A percentile compares a stretch with the other conserved stretches of the same genome.
Evolutionary conservation across 2,888 invertebrate species (phyloP).

Genomic region (Atethmia centrago): DNA sequence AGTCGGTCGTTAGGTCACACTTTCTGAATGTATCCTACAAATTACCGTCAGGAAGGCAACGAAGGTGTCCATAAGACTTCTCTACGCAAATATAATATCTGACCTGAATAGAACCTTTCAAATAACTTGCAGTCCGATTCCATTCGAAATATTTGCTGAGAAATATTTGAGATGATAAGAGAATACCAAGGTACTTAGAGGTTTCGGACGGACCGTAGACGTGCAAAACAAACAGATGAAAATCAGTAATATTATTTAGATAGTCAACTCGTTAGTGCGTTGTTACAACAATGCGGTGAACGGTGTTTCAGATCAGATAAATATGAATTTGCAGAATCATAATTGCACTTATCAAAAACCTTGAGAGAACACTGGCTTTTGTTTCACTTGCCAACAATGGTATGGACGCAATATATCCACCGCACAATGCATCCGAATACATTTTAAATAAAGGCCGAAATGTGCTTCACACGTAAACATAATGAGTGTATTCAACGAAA

Average conservation of each 20-base stretch:
- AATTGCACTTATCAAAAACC: constrained; percentile 77
- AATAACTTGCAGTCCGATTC: constrained; percentile 2
- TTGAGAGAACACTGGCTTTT: constrained; percentile 77
- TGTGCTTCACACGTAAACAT: constrained; percentile 72
- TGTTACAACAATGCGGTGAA: constrained; percentile 58
- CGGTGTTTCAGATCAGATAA: constrained; percentile 73
- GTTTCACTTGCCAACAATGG: constrained; percentile 77
- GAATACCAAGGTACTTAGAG: constrained; percentile 5
- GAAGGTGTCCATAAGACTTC: background rate
- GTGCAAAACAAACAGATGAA: constrained; percentile 28
- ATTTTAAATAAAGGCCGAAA: constrained; percentile 73
- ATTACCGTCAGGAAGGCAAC: constrained; percentile 17
- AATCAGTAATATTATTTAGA: constrained; percentile 30
- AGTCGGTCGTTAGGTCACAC: constrained; percentile 5
- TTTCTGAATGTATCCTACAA: constrained; percentile 9
- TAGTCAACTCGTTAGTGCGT: constrained; percentile 31
- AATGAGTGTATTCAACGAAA: constrained; percentile 65
- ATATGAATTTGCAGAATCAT: constrained; percentile 73
- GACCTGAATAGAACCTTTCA: background rate
- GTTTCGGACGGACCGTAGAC: background rate
- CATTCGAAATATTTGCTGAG: background rate
- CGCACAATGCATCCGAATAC: constrained; percentile 72
- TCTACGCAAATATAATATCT: background rate
- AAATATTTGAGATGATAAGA: constrained; percentile 3
- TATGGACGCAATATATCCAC: constrained; percentile 66